These are phyloP conservation scores for Leptoteleia sp. DNA, from an alignment of 1,140 invertebrate species.

Conservation along the genomic window DNA sequence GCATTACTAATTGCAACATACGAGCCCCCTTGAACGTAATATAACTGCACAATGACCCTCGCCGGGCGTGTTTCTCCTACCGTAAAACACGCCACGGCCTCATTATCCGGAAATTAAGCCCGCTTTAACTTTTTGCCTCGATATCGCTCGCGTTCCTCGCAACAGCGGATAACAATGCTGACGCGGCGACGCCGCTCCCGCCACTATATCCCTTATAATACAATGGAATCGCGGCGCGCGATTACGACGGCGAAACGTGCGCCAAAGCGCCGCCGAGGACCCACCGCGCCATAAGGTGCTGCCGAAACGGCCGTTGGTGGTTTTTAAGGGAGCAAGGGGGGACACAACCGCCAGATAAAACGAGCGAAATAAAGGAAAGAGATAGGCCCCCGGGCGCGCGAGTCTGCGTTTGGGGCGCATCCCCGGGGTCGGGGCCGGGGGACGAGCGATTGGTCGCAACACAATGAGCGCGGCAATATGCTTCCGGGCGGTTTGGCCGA, in stretches of 20 bases:
- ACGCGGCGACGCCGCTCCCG: no score
- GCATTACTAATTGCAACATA: no score
- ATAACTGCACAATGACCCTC: no score
- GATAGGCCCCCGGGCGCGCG: conserved; percentile 11
- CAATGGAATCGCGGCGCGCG: not conserved
- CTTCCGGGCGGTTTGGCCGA: conserved; percentile 68
- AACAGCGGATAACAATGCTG: no score
- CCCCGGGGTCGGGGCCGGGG: conserved; percentile 41
- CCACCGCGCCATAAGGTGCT: conserved; percentile 38
- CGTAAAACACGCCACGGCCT: no score
- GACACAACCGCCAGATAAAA: conserved; percentile 54
- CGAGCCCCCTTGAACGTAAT: no score
- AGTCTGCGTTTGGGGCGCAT: conserved; percentile 4
- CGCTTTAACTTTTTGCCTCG: no score
- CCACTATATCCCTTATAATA: no score
- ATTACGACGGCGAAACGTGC: conserved; percentile 27
- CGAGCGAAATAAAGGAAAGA: conserved; percentile 31
- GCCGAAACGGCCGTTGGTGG: no score
- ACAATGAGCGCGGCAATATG: conserved; percentile 74
- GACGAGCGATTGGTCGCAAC: conserved; percentile 65
- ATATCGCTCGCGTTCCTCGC: no score
- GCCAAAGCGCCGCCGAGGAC: conserved; percentile 1
- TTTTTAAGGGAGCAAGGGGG: conserved; percentile 21
- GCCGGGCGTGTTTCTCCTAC: no score
- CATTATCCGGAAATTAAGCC: no score